These are phyloP conservation scores for Cygnus buccinator DNA, from an alignment of 2,113 vertebrate species.

Conservation along the genomic window DNA sequence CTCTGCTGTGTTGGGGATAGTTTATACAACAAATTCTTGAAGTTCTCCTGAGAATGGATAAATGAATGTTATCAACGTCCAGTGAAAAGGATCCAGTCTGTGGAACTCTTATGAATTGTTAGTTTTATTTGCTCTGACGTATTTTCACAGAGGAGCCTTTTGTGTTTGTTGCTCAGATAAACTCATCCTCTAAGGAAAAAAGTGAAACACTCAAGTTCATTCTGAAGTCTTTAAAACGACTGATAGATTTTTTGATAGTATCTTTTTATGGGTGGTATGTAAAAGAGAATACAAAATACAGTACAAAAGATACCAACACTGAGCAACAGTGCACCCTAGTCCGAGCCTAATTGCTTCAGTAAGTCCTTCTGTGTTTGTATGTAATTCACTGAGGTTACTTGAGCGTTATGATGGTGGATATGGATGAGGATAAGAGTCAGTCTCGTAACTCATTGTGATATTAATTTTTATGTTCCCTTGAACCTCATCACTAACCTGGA, in stretches of 20 bases:
- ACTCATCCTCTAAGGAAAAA: background rate
- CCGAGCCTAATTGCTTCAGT: background rate
- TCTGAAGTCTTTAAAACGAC: background rate
- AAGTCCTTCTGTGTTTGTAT: background rate
- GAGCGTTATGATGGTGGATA: background rate
- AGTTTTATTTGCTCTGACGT: conserved; percentile 23
- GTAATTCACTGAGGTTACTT: background rate
- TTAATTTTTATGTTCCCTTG: background rate
- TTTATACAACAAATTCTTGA: conserved; percentile 16
- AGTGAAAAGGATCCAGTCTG: background rate
- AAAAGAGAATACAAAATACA: background rate
- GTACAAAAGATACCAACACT: background rate
- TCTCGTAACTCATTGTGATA: background rate
- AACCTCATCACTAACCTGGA: background rate
- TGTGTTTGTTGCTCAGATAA: background rate
- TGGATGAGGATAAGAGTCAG: background rate
- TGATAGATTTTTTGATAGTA: background rate
- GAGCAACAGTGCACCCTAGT: background rate
- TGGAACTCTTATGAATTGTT: background rate
- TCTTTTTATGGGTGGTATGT: background rate
- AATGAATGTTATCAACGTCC: background rate
- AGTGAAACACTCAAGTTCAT: background rate
- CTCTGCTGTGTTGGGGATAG: background rate
- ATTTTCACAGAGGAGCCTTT: background rate
- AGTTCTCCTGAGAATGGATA: conserved; percentile 6